Evolutionary conservation across 2,888 invertebrate species (phyloP).

Genomic region (Gymnocheta viridis): DNA sequence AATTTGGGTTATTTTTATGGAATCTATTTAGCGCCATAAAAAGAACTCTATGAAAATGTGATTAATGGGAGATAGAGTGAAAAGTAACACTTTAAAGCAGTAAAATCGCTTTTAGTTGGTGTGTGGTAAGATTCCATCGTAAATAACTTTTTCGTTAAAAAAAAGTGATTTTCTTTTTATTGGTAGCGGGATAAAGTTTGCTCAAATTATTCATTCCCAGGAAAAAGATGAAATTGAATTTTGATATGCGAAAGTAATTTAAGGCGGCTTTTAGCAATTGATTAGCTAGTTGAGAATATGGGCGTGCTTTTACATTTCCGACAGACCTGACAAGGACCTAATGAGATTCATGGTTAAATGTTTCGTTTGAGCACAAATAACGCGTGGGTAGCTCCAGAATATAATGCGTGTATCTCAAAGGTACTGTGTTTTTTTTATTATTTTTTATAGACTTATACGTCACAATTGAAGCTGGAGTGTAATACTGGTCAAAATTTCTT

Average conservation of each 20-base stretch:
- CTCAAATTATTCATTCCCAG: neutral
- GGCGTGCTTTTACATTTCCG: neutral
- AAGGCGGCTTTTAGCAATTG: neutral
- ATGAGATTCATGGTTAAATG: neutral
- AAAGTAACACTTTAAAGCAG: constrained; percentile 25
- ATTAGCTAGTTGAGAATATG: neutral
- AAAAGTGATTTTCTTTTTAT: neutral
- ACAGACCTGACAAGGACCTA: neutral
- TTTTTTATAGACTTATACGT: too few species aligned
- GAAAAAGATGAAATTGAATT: constrained; percentile 4
- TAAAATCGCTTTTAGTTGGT: constrained; percentile 2
- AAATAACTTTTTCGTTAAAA: neutral
- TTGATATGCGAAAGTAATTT: constrained; percentile 31
- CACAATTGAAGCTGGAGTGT: too few species aligned
- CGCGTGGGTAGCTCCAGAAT: neutral
- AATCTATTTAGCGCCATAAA: constrained; percentile 44
- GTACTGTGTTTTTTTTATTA: too few species aligned
- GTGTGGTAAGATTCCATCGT: constrained; percentile 21
- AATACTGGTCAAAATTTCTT: too few species aligned
- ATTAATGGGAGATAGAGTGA: constrained; percentile 32
- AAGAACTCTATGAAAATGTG: constrained; percentile 17
- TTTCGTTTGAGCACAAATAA: too few species aligned
- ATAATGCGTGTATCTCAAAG: too few species aligned
- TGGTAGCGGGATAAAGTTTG: neutral
- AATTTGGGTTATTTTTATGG: constrained; percentile 22